These are phyloP conservation scores for Cranoglanis bouderius DNA, from an alignment of 2,113 vertebrate species.

Conservation along the genomic window DNA sequence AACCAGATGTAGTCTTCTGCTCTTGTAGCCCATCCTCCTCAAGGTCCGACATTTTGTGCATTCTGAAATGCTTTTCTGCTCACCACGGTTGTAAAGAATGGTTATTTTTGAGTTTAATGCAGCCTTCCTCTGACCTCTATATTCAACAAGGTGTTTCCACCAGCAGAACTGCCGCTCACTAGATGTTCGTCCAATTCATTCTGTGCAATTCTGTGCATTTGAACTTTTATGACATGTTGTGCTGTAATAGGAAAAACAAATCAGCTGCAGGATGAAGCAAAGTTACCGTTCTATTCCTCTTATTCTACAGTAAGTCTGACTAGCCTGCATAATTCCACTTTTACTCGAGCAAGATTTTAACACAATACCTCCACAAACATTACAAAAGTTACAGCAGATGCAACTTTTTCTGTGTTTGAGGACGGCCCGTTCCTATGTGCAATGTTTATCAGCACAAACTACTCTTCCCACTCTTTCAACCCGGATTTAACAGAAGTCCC, in stretches of 20 bases:
- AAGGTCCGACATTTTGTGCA: background rate
- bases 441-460: background rate
- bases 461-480: slow-evolving; percentile 34
- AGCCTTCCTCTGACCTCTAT: background rate
- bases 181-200: background rate
- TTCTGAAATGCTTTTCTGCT: background rate
- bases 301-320: background rate
- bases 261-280: background rate
- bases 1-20: background rate
- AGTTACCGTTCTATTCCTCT: background rate
- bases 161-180: background rate
- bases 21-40: background rate
- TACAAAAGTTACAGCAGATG: background rate
- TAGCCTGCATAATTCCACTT: background rate
- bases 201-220: background rate
- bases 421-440: background rate
- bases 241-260: background rate
- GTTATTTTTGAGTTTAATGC: background rate
- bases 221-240: background rate
- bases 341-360: background rate
- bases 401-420: background rate
- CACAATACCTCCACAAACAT: background rate
- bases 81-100: background rate
- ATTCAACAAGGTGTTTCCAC: background rate
- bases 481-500: slow-evolving; percentile 28